Evolutionary conservation across 1,140 invertebrate species (phyloP).

Genomic region (Gonatopus flavifemur): DNA sequence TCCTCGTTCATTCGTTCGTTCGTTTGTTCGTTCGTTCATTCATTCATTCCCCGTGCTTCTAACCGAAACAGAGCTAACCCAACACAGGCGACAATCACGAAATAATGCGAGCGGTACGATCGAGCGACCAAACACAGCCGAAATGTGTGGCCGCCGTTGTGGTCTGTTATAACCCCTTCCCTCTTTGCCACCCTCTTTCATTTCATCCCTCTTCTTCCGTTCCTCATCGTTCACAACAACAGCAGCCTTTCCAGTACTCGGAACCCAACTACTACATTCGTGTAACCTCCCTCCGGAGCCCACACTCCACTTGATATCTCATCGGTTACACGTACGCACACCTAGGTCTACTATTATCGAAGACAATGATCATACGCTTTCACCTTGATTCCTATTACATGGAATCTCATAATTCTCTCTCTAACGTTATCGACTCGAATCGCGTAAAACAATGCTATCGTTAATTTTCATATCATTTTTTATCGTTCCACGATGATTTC

Average conservation of each 20-base stretch:
- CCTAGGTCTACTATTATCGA: no score
- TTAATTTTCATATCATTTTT: no score
- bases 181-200: constrained; percentile 15
- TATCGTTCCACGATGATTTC: no score
- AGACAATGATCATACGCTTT: no score
- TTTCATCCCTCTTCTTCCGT: constrained; percentile 25
- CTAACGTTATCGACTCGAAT: no score
- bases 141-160: constrained; percentile 44
- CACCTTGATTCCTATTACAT: no score
- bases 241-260: not conserved
- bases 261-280: not conserved
- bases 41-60: not conserved
- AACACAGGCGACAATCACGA: constrained; percentile 43
- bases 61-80: constrained; percentile 20
- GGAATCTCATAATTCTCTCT: no score
- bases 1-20: no score
- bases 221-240: constrained; percentile 16
- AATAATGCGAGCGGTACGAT: constrained; percentile 43
- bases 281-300: not conserved
- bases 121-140: constrained; percentile 32
- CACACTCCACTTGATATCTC: not conserved
- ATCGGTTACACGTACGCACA: not conserved
- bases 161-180: constrained; percentile 37
- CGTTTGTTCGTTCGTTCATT: not conserved
- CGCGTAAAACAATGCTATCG: no score